Base-by-base conservation (phyloP, 2,888 invertebrate genomes). In the Lysandra coridon region DNA sequence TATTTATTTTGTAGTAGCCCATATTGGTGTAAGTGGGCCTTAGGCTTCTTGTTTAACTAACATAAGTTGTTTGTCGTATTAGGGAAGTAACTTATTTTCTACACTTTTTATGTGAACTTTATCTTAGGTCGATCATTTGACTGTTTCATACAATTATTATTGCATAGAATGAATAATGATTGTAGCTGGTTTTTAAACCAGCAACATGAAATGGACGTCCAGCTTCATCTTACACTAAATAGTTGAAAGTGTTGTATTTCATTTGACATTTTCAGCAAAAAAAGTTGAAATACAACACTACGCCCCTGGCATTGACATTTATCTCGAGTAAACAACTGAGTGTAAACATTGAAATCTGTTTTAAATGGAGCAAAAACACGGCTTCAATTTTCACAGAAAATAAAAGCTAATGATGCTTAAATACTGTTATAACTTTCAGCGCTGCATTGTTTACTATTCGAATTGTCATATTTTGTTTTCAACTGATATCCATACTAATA, bases 291-390 rank as follows among this genome's bases (percentile, higher is more conserved):
- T 30, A 64, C 64, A n/a, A 64, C 1, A n/a, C 7, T 64, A 17
- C 17, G 57, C 64, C 64, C 23, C 64, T 23, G 64, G 64, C 64
- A 4, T 57, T 64, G 30, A 30, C 64, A 64, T 64, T 64, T 10
- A 64, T 64, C 64, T 10, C 60, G 23, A 64, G 64, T 64, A 30
- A 64, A 64, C 64, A 64, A 64, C 30, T 64, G 64, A 30, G 10
- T 64, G 64, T 62, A 5, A 62, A 62, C 23, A 62, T 60, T n/a
- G 60, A 17, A 60, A 62, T 62, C n/a, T 62, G 62, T 62, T 62
- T 62, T 30, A 62, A 62, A 62, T 62, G 23, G 62, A 62, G 64
- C 23, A 64, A 64, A 62, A 64, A 30, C 64, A 30, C 1, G 7
- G 23, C 64, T 10, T 23, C 64, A 64, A 64, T 64, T 64, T 64